Conservation (phyloP, 2,888 invertebrate species). For the Kuschelorhynchus macadamiae region DNA sequence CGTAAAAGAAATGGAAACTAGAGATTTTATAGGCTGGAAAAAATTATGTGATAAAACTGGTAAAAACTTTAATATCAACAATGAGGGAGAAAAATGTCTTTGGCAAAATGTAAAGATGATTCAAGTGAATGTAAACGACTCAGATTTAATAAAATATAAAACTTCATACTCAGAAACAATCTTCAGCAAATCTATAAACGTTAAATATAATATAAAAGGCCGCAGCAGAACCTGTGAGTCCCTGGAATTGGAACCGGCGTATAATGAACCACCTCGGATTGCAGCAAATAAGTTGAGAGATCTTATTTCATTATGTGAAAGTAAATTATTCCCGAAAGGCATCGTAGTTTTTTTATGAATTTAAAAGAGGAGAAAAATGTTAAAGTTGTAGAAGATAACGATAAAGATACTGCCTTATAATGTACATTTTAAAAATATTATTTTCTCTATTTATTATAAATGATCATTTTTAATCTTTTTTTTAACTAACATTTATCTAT, state of each 20-base stretch:
- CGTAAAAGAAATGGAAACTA: conserved; percentile 8
- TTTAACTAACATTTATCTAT: too few relatives aligned
- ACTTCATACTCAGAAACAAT: conserved; percentile 12
- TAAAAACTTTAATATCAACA: conserved; percentile 16
- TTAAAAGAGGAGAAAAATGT: conserved; percentile 48
- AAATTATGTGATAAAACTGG: conserved; percentile 8
- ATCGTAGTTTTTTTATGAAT: conserved; percentile 28
- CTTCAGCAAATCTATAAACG: conserved; percentile 19
- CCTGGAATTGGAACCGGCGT: conserved; percentile 22
- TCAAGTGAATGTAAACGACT: conserved; percentile 1
- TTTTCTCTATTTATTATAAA: conserved; percentile 4
- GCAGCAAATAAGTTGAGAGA: conserved; percentile 33
- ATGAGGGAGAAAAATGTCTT: conserved; percentile 14
- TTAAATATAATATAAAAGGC: conserved; percentile 18
- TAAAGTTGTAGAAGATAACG: conserved; percentile 38
- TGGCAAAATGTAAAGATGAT: conserved; percentile 23
- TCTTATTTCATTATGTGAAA: conserved; percentile 32
- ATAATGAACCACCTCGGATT: conserved; percentile 38
- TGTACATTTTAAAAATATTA: background rate
- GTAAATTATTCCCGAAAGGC: conserved; percentile 38
- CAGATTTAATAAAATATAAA: conserved; percentile 15
- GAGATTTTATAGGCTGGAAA: conserved; percentile 14
- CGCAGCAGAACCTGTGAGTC: conserved; percentile 1
- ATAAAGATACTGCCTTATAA: conserved; percentile 13
- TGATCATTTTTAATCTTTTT: conserved; percentile 1